Conservation (phyloP, 2,113 vertebrate species). For the Pavo muticus region DNA sequence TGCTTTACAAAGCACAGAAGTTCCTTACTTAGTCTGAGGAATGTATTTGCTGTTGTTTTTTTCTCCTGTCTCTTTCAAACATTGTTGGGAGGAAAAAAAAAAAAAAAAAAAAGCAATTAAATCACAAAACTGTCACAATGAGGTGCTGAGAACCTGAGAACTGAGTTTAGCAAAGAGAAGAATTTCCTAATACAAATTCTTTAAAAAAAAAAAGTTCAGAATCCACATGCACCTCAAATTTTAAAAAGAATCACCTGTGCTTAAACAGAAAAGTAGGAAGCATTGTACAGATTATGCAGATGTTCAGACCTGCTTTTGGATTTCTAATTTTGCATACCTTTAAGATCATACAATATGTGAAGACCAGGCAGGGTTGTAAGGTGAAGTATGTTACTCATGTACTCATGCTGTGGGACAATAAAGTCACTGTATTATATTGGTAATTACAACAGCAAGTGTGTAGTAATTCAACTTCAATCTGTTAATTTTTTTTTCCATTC, state of each 20-base stretch:
- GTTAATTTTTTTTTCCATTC: constrained; percentile 18
- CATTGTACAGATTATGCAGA: not conserved
- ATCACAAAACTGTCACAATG: not conserved
- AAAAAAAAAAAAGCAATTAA: not conserved
- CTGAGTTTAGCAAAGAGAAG: not conserved
- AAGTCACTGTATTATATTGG: not conserved
- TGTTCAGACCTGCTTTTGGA: not conserved
- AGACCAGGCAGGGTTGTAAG: not conserved
- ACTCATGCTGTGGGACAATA: not conserved
- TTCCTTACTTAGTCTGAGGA: not conserved
- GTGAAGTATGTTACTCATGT: not conserved
- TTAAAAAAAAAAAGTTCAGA: not conserved
- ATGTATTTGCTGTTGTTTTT: not conserved
- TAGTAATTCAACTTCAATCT: constrained; percentile 6
- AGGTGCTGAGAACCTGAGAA: not conserved
- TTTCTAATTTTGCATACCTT: not conserved
- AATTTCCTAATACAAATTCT: not conserved
- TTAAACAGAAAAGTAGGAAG: not conserved
- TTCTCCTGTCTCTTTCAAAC: not conserved
- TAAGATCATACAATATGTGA: not conserved
- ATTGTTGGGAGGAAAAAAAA: not conserved
- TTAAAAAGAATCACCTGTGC: not conserved
- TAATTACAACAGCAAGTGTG: not conserved
- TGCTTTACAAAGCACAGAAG: not conserved
- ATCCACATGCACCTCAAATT: not conserved